phyloP scores from a whole-genome alignment of 2,888 invertebrate genomes.

The Drosophila eohydei region DNA sequence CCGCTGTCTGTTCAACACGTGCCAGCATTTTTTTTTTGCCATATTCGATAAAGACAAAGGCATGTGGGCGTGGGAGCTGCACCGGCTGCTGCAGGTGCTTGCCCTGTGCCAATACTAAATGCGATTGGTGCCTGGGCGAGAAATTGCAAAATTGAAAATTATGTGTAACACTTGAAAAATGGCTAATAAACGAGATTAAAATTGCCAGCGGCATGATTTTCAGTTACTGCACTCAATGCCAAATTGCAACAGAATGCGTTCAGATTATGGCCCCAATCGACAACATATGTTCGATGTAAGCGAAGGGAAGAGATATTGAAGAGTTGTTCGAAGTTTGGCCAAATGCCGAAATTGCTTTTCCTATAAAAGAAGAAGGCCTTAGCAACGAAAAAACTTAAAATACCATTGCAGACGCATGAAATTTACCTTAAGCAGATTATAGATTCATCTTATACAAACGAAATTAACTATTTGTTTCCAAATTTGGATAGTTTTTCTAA shows the following conservation, averaged over 20 bases:
- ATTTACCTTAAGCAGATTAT: background rate
- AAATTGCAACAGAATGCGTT: slow-evolving; percentile 24
- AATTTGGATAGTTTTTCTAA: too few relatives aligned
- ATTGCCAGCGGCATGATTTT: slow-evolving; percentile 68
- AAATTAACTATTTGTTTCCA: too few relatives aligned
- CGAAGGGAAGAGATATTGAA: background rate
- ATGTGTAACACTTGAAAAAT: slow-evolving; percentile 79
- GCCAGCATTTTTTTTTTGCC: slow-evolving; percentile 51
- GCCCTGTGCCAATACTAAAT: background rate
- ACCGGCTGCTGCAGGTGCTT: slow-evolving; percentile 38
- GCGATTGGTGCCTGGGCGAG: slow-evolving; percentile 42
- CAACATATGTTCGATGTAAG: slow-evolving; percentile 11
- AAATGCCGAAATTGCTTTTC: slow-evolving; percentile 8
- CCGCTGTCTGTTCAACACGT: slow-evolving; percentile 5
- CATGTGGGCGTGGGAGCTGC: slow-evolving; percentile 18
- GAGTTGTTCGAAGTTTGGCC: background rate
- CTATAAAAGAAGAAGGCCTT: background rate
- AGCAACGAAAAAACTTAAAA: background rate
- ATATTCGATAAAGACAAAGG: slow-evolving; percentile 75
- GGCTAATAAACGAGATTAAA: slow-evolving; percentile 80
- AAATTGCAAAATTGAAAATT: slow-evolving; percentile 79
- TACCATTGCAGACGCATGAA: background rate
- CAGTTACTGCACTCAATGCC: slow-evolving; percentile 29
- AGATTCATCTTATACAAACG: too few relatives aligned
- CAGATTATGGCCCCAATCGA: slow-evolving; percentile 22